A percentile compares a stretch with the other conserved stretches of the same genome.
Conservation (phyloP, 2,888 invertebrate genomes). For the Byasa hedistus region DNA sequence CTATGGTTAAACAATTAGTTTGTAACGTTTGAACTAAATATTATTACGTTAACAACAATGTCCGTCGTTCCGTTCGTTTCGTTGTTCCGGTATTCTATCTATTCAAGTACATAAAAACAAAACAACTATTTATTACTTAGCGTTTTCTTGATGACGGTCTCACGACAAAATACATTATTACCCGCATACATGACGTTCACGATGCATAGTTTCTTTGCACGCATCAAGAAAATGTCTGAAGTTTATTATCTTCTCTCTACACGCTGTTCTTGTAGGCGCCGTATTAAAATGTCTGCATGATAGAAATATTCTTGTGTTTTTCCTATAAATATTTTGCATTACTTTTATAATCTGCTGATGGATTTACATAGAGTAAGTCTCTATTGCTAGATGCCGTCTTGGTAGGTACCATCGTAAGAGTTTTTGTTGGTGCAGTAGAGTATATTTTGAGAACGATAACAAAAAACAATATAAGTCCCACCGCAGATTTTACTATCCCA, state of each 20-base stretch:
- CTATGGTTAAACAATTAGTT: too few species aligned
- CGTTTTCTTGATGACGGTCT: neutral
- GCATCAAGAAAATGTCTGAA: neutral
- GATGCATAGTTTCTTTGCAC: neutral
- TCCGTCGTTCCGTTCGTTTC: neutral
- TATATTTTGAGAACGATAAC: too few species aligned
- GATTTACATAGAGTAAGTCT: too few species aligned
- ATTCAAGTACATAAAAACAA: neutral
- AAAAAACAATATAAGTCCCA: too few species aligned
- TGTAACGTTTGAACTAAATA: too few species aligned
- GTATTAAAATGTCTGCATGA: neutral
- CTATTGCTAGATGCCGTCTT: too few species aligned
- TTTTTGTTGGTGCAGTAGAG: too few species aligned
- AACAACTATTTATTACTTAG: neutral
- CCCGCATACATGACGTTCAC: slow-evolving; percentile 1
- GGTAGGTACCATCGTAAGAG: too few species aligned
- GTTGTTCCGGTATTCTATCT: neutral
- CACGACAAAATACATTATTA: slow-evolving; percentile 1
- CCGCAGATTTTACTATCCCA: too few species aligned
- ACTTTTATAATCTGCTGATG: too few species aligned
- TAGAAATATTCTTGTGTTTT: neutral
- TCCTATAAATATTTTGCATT: neutral
- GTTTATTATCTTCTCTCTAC: neutral
- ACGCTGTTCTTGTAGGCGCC: neutral
- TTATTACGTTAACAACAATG: slow-evolving; percentile 2